Percentiles rank a stretch among this genome's conserved stretches.
These are phyloP conservation scores for Sula dactylatra DNA, from an alignment of 2,113 vertebrate genomes.

Conservation along the genomic window DNA sequence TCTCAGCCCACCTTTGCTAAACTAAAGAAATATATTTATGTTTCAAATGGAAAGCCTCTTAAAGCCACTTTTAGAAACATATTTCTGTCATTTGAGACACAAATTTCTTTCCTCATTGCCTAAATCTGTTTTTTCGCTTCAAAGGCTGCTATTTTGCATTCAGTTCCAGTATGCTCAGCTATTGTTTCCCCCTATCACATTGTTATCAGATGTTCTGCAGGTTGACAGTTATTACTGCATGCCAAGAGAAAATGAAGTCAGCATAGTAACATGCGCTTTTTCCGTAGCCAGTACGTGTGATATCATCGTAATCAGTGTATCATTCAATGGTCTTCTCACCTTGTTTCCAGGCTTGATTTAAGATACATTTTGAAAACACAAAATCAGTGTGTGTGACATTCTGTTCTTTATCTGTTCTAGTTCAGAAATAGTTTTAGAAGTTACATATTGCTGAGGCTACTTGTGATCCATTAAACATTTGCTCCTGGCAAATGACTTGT, in stretches of 20 bases:
- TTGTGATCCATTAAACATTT: slow-evolving; percentile 30
- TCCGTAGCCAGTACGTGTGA: neutral
- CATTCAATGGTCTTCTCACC: neutral
- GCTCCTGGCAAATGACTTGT: neutral
- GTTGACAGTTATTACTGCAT: neutral
- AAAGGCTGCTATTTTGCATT: neutral
- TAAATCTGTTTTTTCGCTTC: neutral
- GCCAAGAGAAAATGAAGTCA: slow-evolving; percentile 54
- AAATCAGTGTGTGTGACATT: neutral
- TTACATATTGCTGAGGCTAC: slow-evolving; percentile 5
- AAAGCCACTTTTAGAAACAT: neutral
- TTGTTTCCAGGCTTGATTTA: slow-evolving; percentile 22
- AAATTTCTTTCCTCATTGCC: neutral
- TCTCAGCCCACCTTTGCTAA: neutral
- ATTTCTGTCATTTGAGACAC: neutral
- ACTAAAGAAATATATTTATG: neutral
- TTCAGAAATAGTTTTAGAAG: slow-evolving; percentile 15
- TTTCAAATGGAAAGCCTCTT: neutral
- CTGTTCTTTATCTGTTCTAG: neutral
- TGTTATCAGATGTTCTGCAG: slow-evolving; percentile 32
- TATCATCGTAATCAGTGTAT: slow-evolving; percentile 24
- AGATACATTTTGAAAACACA: slow-evolving; percentile 11
- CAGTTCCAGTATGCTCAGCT: neutral
- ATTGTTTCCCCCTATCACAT: neutral
- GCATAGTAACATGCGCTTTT: slow-evolving; percentile 4